phyloP scores from a whole-genome alignment of 2,888 invertebrate species.

The Agriopis aurantiaria region DNA sequence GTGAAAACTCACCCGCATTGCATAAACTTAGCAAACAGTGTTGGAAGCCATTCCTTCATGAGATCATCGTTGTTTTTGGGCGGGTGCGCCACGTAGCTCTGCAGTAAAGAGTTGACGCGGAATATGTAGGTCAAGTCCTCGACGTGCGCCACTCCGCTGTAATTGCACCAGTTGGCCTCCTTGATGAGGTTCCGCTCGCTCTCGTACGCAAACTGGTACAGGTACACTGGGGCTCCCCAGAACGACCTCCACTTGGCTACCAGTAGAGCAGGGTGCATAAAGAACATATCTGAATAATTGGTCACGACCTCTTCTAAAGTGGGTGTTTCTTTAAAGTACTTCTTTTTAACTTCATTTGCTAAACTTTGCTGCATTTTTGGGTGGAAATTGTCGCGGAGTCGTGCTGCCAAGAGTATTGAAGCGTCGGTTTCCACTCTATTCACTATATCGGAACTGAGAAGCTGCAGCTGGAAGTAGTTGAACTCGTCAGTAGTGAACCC shows the following conservation, averaged over 20 bases:
- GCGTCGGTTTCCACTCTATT: slow-evolving; percentile 33
- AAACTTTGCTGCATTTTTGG: neutral
- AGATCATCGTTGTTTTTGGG: slow-evolving; percentile 38
- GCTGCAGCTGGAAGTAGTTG: slow-evolving; percentile 31
- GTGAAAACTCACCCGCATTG: slow-evolving; percentile 41
- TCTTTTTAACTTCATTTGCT: slow-evolving; percentile 1
- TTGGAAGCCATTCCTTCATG: slow-evolving; percentile 48
- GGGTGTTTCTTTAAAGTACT: neutral
- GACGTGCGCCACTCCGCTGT: slow-evolving; percentile 68
- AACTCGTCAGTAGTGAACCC: slow-evolving; percentile 37
- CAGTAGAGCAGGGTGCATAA: slow-evolving; percentile 46
- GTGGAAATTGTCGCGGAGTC: slow-evolving; percentile 14
- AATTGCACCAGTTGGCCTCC: slow-evolving; percentile 43
- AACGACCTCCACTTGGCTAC: slow-evolving; percentile 38
- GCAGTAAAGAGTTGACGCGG: slow-evolving; percentile 33
- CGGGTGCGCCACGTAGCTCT: slow-evolving; percentile 33
- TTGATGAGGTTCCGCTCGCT: slow-evolving; percentile 72
- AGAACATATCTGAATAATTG: slow-evolving; percentile 40
- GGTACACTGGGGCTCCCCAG: slow-evolving; percentile 64
- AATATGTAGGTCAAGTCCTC: slow-evolving; percentile 79
- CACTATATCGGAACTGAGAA: slow-evolving; percentile 28
- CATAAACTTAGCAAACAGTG: slow-evolving; percentile 47
- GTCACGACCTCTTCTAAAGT: slow-evolving; percentile 40
- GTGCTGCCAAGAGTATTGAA: slow-evolving; percentile 28
- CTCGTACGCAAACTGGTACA: slow-evolving; percentile 76